Evolutionary conservation across 1,140 invertebrate species (phyloP), one percentile per base, ranked within the genome.

Genomic region (Drosophila oshimai): DNA sequence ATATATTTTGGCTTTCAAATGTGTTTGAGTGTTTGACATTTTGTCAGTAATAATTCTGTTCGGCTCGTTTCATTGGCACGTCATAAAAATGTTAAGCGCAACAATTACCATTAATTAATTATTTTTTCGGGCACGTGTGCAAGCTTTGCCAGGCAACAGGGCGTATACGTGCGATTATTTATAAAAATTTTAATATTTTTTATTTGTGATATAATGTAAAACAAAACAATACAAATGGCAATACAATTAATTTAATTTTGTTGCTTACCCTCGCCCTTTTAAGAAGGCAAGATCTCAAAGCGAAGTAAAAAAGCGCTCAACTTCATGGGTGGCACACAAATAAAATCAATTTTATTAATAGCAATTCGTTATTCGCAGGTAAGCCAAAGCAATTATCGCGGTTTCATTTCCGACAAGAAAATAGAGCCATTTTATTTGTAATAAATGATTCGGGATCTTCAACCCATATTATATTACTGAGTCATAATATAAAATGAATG

Each of bases 61-160:
- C 29, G 39, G 57, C 42, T 80, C 60, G 55, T 72, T 81, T 75
- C 74, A 75, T 80, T 81, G 76, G 54, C 79, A 78, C 79, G 70
- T 83, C 70, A 74, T 83, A 78, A 83, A 74, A 62, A 61, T 37
- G 22, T 37, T 64, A 45, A 41, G 41, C 34, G 36, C 54, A 41
- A 42, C 62, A 57, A 64, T 74, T 70, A 71, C 64, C 37, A 51
- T 74, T 61, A 61, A 83, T 84, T 79, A 86, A 84, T 84, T 70
- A 54, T 44, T 37, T 64, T 50, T 17, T 12, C 34, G 4, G 55
- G 58, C 81, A 76, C 76, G 72, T 76, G 80, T 76, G 20, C 36
- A 37, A 1, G 34, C 18, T 54, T 49, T 60, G 53, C 28, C 37
- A 5, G 18, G 51, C 39, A 45, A 55, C 51, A 15, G 51, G 46